Evolutionary conservation across 2,113 vertebrate genomes (phyloP).

Genomic region (Chunga burmeisteri): DNA sequence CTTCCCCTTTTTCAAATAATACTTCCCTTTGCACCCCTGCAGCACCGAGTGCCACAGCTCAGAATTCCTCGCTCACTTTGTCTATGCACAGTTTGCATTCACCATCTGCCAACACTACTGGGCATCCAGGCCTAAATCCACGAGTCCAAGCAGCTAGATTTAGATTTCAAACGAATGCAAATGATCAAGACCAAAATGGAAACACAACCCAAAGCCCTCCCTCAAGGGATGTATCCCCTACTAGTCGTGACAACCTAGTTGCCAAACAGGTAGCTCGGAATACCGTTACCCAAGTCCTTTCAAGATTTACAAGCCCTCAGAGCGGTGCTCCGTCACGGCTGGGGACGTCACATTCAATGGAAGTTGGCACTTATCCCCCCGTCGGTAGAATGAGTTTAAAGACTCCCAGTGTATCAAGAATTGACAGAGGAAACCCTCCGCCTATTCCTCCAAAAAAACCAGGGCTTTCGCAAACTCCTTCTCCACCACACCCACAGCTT

Average conservation of each 20-base stretch:
- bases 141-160: constrained; percentile 93
- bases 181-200: constrained; percentile 96
- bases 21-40: constrained; percentile 38
- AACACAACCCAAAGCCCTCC: constrained; percentile 89
- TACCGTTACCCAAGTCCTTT: constrained; percentile 95
- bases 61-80: constrained; percentile 44
- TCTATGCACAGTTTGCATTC: constrained; percentile 76
- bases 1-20: constrained; percentile 40
- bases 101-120: constrained; percentile 66
- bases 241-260: constrained; percentile 90
- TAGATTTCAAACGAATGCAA: constrained; percentile 88
- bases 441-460: constrained; percentile 99
- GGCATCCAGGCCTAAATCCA: constrained; percentile 86
- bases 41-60: constrained; percentile 44
- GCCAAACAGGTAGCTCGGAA: constrained; percentile 95
- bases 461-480: constrained; percentile 95
- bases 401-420: constrained; percentile 86
- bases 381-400: constrained; percentile 81
- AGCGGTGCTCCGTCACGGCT: constrained; percentile 72
- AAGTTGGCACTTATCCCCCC: constrained; percentile 77
- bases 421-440: constrained; percentile 96
- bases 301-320: constrained; percentile 91
- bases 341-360: constrained; percentile 68
- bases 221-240: constrained; percentile 90
- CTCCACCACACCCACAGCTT: constrained; percentile 90